These are phyloP conservation scores for Odobenus rosmarus DNA, from an alignment of 2,113 vertebrate species.

Conservation along the genomic window DNA sequence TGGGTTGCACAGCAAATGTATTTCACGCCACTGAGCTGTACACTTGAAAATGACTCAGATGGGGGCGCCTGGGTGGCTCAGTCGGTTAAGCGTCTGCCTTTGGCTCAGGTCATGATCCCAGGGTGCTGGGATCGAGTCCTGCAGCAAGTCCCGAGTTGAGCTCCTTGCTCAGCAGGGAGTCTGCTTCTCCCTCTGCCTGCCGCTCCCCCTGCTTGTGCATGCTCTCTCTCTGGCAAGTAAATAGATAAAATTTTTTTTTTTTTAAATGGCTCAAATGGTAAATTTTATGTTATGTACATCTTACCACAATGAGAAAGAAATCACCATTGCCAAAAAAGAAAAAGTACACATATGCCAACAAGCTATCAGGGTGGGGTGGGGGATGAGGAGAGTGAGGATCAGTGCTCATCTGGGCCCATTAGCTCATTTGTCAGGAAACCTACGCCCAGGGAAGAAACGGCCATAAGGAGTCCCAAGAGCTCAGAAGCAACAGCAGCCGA, in stretches of 20 bases:
- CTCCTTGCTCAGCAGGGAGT: background rate
- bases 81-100: background rate
- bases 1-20: background rate
- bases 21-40: background rate
- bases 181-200: background rate
- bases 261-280: background rate
- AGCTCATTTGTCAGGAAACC: background rate
- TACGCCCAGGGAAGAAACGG: background rate
- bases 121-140: background rate
- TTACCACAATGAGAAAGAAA: background rate
- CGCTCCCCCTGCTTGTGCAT: background rate
- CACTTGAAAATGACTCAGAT: background rate
- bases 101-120: background rate
- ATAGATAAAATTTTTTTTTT: background rate
- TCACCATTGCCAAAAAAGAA: background rate
- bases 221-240: background rate
- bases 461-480: background rate
- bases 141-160: background rate
- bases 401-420: background rate
- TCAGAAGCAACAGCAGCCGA: background rate
- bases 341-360: background rate
- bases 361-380: background rate
- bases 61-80: background rate
- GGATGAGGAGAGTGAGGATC: background rate
- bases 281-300: background rate